Percentiles rank a stretch among this genome's conserved stretches.
phyloP scores from a whole-genome alignment of 2,113 vertebrate genomes.

The Neotoma lepida region DNA sequence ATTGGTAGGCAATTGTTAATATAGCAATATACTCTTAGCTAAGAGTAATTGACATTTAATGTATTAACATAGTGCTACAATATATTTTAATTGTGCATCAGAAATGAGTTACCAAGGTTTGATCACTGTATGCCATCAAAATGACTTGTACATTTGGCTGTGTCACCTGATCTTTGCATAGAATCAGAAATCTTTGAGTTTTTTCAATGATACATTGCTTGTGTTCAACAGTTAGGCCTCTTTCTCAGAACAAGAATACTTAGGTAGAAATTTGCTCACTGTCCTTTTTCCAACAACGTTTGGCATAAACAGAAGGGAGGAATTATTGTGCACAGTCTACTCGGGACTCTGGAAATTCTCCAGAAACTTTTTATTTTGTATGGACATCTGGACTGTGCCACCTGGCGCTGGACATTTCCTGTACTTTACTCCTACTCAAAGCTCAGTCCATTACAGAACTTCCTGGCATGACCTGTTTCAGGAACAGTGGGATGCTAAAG shows the following conservation, averaged over 20 bases:
- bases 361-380: not conserved
- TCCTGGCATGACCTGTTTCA: not conserved
- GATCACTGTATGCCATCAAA: conserved; percentile 35
- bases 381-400: not conserved
- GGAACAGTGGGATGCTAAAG: not conserved
- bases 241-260: conserved; percentile 10
- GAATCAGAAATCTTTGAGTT: conserved; percentile 50
- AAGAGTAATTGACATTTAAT: conserved; percentile 63
- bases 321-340: not conserved
- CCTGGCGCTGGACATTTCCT: not conserved
- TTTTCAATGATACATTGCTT: conserved; percentile 29
- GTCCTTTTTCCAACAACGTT: not conserved
- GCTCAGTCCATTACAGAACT: not conserved
- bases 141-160: conserved; percentile 26
- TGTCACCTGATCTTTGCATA: conserved; percentile 63
- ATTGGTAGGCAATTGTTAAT: conserved; percentile 52
- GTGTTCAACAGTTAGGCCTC: conserved; percentile 22
- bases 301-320: not conserved
- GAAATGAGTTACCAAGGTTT: conserved; percentile 66
- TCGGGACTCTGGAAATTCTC: not conserved
- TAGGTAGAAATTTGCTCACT: conserved; percentile 30
- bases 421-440: not conserved
- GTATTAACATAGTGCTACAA: conserved; percentile 55
- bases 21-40: too few relatives aligned
- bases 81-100: conserved; percentile 65